Evolutionary conservation across 2,113 vertebrate species (phyloP), one percentile per base, ranked within the genome.

Genomic region (Halichoerus grypus): DNA sequence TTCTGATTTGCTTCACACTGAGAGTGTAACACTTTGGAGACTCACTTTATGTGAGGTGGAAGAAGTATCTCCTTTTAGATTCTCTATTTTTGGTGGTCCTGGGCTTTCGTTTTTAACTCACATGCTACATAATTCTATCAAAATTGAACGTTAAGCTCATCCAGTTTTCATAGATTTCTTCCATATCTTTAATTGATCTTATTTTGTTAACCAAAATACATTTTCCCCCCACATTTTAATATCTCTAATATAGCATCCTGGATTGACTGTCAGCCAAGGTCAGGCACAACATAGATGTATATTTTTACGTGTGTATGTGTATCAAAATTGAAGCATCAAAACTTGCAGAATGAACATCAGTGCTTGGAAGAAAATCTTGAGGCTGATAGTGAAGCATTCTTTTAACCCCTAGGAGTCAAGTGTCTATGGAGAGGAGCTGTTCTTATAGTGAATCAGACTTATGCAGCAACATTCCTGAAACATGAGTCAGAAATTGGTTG

Each of bases 361-460:
- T 76, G 14, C 63, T 87, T 85, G 26, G 53, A 76, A 82, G 51
- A 93, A 92, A 95, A 86, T 81, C 63, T 95, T 74, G 85, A 90
- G 63, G 51, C 79, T 19, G 65, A 94, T 42, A 82, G 39, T 67
- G 22, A 36, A 85, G 13, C 10, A 53, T 85, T 93, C 80, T 85
- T 86, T 90, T 88, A 86, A 89, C 6, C 59, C 22, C 28, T 21
- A 76, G 49, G 24, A 85, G 46, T 95, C 93, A 55, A 77, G 31
- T 76, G 28, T 76, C 46, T n/a, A 12, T n/a, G n/a, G 42, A 69
- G 26, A 61, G 51, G 24, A 33, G 6, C 67, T 86, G 15, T 82
- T 51, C 14, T 84, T 28, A 46, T 6, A 67, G 36, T 85, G 42
- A 93, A 22, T 72, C 28, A 93, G 72, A 63, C 77, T 57, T 57